Base-by-base conservation (phyloP, 1,140 invertebrate genomes). In the Lepidurus apus region DNA sequence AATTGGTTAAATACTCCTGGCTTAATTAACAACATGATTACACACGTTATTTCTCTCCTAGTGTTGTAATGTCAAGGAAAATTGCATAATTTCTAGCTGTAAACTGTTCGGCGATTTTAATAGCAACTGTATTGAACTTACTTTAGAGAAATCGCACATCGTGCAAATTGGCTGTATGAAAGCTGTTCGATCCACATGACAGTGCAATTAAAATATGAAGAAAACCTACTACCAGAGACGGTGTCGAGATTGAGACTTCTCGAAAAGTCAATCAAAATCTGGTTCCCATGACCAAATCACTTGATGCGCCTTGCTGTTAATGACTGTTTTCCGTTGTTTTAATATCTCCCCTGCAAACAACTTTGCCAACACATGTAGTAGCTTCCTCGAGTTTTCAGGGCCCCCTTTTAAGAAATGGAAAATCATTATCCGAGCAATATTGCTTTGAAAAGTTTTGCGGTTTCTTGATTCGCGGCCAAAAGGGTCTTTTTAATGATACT, bases 291-390 rank as follows among this genome's bases (percentile, higher is more conserved):
- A 65, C 53, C 13, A 65, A 65, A n/a, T 65, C 53, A 65, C 21
- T 65, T 21, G 53, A n/a, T n/a, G 21, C 53, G 13, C 17, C 21
- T 21, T 65, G 53, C 17, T 65, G n/a, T 65, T 65, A 65, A 65
- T 65, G 53, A 65, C 53, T 13, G 53, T 65, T 65, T 65, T 65
- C 53, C 53, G 53, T 21, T 65, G 53, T 65, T 65, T 65, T 65
- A 65, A 65, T 21, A 65, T 21, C n/a, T 21, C 13, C 13, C 21
- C 53, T 65, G 53, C 53, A 65, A 65, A 65, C 53, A 65, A 65
- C 53, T 65, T 34, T n/a, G 53, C 53, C 53, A 65, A 65, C 53
- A 65, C 53, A 21, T 65, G 34, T 34, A 34, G 34, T 8, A 65
- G 53, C 53, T n/a, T 65, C 53, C 53, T n/a, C 17, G 17, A n/a